phyloP scores from a whole-genome alignment of 2,797 vertebrate species.

The Parambassis ranga region DNA sequence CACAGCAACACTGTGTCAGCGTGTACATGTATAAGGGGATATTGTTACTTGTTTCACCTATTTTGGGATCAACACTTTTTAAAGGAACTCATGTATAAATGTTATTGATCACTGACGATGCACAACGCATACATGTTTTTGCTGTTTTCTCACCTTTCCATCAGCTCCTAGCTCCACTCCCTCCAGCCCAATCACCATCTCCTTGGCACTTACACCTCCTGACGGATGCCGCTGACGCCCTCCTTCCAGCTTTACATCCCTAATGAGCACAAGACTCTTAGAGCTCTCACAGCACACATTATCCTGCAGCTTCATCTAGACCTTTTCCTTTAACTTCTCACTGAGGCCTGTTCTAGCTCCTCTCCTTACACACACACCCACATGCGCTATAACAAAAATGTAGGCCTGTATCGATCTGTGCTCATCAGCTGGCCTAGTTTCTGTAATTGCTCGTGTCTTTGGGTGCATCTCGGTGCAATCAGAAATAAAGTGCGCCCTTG shows the following conservation, averaged over 20 bases:
- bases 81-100: no score
- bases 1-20: background rate
- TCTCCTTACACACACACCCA: background rate
- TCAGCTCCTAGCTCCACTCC: conserved; percentile 97
- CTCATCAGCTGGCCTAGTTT: conserved; percentile 46
- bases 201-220: conserved; percentile 91
- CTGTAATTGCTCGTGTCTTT: conserved; percentile 35
- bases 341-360: conserved; percentile 9
- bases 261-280: conserved; percentile 70
- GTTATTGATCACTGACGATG: background rate
- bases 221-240: conserved; percentile 91
- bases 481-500: conserved; percentile 43
- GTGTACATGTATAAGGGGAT: no score
- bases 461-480: conserved; percentile 22
- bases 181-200: conserved; percentile 95
- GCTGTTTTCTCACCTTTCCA: conserved; percentile 88
- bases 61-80: no score
- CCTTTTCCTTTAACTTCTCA: background rate
- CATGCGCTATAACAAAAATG: conserved; percentile 14
- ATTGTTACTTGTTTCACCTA: no score
- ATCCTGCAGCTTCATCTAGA: background rate
- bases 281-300: background rate
- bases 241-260: conserved; percentile 91
- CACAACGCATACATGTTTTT: background rate
- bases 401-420: conserved; percentile 34